These are phyloP conservation scores for Toxotes jaculatrix DNA, from an alignment of 2,113 vertebrate species.

Conservation along the genomic window DNA sequence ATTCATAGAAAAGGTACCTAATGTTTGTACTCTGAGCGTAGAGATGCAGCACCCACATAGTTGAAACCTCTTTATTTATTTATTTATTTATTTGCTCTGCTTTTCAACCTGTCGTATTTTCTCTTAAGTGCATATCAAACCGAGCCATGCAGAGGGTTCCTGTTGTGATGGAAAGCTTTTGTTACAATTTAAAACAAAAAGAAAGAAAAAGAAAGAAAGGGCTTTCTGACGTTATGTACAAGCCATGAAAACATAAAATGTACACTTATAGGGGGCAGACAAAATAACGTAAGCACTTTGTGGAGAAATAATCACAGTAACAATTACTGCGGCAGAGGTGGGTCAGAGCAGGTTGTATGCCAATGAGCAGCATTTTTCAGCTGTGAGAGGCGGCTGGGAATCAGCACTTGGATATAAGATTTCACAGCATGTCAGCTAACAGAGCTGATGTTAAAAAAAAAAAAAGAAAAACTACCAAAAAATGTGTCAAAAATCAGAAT, in stretches of 20 bases:
- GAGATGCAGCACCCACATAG: slow-evolving; percentile 13
- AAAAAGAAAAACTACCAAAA: no score
- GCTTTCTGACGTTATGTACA: slow-evolving; percentile 14
- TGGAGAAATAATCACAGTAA: neutral
- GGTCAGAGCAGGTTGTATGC: slow-evolving; percentile 44
- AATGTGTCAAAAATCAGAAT: neutral
- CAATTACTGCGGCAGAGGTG: slow-evolving; percentile 13
- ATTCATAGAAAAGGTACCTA: slow-evolving; percentile 26
- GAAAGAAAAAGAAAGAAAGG: neutral
- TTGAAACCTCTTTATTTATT: slow-evolving; percentile 31
- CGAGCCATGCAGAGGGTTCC: neutral
- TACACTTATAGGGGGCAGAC: neutral
- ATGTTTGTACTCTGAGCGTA: slow-evolving; percentile 16
- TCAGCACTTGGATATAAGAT: neutral
- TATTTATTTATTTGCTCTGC: neutral
- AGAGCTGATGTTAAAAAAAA: neutral
- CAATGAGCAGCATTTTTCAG: slow-evolving; percentile 18
- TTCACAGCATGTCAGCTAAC: neutral
- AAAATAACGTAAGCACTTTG: slow-evolving; percentile 2
- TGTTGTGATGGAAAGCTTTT: slow-evolving; percentile 47
- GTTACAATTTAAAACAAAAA: slow-evolving; percentile 36
- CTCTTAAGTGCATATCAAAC: slow-evolving; percentile 60
- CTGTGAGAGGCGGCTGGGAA: slow-evolving; percentile 16
- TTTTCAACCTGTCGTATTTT: slow-evolving; percentile 43
- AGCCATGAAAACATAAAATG: slow-evolving; percentile 10